These are phyloP conservation scores for Myiopsitta monachus DNA, from an alignment of 2,113 vertebrate genomes.

Conservation along the genomic window DNA sequence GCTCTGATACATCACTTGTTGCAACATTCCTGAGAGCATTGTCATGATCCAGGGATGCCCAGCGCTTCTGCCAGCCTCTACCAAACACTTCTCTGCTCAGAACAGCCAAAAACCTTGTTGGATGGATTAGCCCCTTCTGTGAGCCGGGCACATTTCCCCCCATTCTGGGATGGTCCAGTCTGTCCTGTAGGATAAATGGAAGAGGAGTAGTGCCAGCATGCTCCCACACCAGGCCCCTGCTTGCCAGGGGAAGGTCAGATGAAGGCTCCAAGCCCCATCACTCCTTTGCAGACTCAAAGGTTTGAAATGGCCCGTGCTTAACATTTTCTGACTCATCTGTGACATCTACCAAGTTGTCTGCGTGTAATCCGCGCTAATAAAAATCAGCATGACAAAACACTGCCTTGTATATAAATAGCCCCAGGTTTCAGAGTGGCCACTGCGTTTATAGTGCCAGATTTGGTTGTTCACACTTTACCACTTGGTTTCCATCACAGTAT, in stretches of 20 bases:
- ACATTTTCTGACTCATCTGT: slow-evolving; percentile 30
- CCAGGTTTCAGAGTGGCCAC: neutral
- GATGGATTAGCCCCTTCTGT: neutral
- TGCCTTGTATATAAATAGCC: neutral
- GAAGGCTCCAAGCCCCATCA: neutral
- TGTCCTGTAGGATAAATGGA: neutral
- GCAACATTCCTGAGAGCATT: neutral
- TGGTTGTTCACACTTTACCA: slow-evolving; percentile 44
- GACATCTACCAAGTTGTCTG: slow-evolving; percentile 2
- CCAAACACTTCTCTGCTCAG: neutral
- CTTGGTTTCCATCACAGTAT: slow-evolving; percentile 11
- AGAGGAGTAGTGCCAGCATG: neutral
- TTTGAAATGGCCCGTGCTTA: neutral
- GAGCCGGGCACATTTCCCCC: neutral
- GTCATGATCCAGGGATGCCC: neutral
- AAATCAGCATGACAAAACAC: slow-evolving; percentile 63
- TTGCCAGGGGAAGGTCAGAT: neutral
- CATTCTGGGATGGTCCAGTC: neutral
- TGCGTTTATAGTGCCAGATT: neutral
- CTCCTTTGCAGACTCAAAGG: neutral
- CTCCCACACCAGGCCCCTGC: rapidly evolving
- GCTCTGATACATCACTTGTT: rapidly evolving
- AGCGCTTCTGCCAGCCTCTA: neutral
- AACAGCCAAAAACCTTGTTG: neutral
- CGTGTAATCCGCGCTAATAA: neutral